These are phyloP conservation scores for Lateolabrax maculatus DNA, from an alignment of 2,797 vertebrate genomes.

Conservation along the genomic window DNA sequence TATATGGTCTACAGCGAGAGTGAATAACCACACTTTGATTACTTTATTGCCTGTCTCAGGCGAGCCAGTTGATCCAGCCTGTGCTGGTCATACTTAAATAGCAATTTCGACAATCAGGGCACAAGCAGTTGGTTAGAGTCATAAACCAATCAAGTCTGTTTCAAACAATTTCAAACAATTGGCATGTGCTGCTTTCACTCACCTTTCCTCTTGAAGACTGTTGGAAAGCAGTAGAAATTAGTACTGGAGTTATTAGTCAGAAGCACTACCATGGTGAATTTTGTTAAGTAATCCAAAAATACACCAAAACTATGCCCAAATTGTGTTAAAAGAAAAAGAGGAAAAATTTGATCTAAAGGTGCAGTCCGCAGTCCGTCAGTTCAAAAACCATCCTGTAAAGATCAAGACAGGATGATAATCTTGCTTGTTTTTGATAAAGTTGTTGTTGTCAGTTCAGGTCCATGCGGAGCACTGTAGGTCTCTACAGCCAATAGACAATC, in stretches of 20 bases:
- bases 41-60: conserved; percentile 24
- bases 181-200: conserved; percentile 70
- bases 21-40: conserved; percentile 38
- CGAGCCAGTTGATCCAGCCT: conserved; percentile 21
- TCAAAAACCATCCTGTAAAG: conserved; percentile 37
- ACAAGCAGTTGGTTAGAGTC: conserved; percentile 18
- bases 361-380: neutral
- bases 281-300: conserved; percentile 28
- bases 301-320: conserved; percentile 21
- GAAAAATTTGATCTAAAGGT: neutral
- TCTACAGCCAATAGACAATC: conserved; percentile 67
- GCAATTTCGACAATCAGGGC: conserved; percentile 3
- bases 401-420: conserved; percentile 22
- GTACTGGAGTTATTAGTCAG: conserved; percentile 79
- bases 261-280: conserved; percentile 87
- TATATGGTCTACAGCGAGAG: conserved; percentile 33
- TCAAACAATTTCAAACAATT: neutral
- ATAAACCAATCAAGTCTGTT: conserved; percentile 31
- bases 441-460: conserved; percentile 64
- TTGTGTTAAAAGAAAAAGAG: conserved; percentile 17
- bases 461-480: conserved; percentile 38
- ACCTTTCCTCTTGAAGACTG: conserved; percentile 90
- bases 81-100: conserved; percentile 23
- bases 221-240: conserved; percentile 83
- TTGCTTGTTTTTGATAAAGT: conserved; percentile 63